Evolutionary conservation across 2,888 invertebrate genomes (phyloP).

Genomic region (Lithophane socia): DNA sequence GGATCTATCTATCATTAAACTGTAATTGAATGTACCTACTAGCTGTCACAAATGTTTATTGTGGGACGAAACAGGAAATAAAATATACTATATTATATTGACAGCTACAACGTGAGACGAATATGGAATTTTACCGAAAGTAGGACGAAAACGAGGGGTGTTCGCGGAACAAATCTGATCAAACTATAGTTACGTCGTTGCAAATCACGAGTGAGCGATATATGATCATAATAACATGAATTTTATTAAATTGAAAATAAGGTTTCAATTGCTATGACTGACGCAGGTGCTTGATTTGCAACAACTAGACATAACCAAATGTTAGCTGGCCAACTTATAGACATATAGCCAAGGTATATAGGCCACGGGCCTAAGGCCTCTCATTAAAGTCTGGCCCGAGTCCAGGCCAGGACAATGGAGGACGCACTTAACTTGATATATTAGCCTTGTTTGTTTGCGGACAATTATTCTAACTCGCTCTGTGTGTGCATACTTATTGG

Average conservation of each 20-base stretch:
- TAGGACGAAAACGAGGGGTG: background rate
- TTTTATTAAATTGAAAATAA: background rate
- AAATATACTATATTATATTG: background rate
- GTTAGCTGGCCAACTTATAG: conserved; percentile 3
- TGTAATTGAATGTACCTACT: background rate
- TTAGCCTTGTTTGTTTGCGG: conserved; percentile 48
- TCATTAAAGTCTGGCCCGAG: conserved; percentile 62
- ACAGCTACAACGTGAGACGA: background rate
- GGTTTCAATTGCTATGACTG: conserved; percentile 2
- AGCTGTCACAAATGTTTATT: background rate
- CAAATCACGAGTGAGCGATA: background rate
- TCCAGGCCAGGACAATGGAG: conserved; percentile 61
- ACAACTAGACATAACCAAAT: background rate
- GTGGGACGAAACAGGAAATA: background rate
- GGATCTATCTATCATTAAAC: background rate
- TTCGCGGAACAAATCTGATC: background rate
- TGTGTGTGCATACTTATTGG: conserved; percentile 17
- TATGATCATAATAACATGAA: no score
- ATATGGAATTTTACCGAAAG: background rate
- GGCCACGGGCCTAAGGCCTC: conserved; percentile 37
- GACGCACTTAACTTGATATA: conserved; percentile 61
- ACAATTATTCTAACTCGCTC: conserved; percentile 45
- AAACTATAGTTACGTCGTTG: background rate
- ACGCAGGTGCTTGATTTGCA: background rate
- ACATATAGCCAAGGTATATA: conserved; percentile 11